A percentile compares a stretch with the other conserved stretches of the same genome.
These are phyloP conservation scores for Arrhopalites spinosus DNA, from an alignment of 2,888 invertebrate genomes.

Conservation along the genomic window DNA sequence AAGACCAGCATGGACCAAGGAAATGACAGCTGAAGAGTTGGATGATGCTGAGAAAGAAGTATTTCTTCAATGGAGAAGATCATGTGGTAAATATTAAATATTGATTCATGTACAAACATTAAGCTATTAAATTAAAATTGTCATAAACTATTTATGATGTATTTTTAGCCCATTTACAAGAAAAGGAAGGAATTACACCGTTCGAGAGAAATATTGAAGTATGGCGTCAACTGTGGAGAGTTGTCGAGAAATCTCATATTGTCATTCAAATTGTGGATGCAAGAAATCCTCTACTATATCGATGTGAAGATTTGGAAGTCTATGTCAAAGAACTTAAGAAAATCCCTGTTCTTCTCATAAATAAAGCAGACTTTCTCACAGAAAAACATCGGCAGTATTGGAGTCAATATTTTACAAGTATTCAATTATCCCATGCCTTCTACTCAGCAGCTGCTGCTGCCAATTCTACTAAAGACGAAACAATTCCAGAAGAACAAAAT, in stretches of 20 bases:
- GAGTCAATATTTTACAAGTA: slow-evolving; percentile 80
- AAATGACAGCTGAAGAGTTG: slow-evolving; percentile 79
- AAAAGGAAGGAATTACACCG: slow-evolving; percentile 85
- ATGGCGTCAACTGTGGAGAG: slow-evolving; percentile 98
- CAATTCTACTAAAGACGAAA: slow-evolving; percentile 18
- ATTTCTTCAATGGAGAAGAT: slow-evolving; percentile 89
- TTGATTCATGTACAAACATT: no score
- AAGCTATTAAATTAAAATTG: no score
- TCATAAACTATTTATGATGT: no score
- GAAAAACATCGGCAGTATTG: slow-evolving; percentile 78
- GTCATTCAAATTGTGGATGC: slow-evolving; percentile 95
- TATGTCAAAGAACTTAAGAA: slow-evolving; percentile 84
- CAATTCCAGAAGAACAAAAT: slow-evolving; percentile 44
- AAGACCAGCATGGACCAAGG: slow-evolving; percentile 77
- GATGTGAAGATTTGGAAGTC: slow-evolving; percentile 87
- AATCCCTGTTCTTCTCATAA: slow-evolving; percentile 82
- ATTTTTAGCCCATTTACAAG: slow-evolving; percentile 70
- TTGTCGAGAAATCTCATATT: slow-evolving; percentile 92
- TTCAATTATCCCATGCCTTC: slow-evolving; percentile 77
- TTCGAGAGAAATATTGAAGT: slow-evolving; percentile 97
- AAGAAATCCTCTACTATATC: slow-evolving; percentile 90
- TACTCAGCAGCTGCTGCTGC: slow-evolving; percentile 75
- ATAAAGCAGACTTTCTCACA: slow-evolving; percentile 93
- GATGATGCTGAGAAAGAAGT: slow-evolving; percentile 76
- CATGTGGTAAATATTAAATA: slow-evolving; percentile 61